These are phyloP conservation scores for Vidua chalybeata DNA, from an alignment of 2,113 vertebrate genomes.

Conservation along the genomic window DNA sequence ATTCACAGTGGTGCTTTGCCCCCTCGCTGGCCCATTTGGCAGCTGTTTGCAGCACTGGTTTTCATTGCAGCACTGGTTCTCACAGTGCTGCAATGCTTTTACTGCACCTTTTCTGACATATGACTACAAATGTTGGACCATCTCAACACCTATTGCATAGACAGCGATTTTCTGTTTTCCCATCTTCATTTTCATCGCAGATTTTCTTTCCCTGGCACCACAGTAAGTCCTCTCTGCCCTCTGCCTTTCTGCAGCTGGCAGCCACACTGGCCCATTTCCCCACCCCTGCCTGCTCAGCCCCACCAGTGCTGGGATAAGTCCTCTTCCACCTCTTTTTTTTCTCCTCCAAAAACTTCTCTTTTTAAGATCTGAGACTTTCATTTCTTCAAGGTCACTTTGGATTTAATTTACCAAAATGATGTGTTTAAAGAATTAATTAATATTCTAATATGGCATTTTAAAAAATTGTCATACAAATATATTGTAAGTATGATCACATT, in stretches of 20 bases:
- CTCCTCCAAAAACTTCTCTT: neutral
- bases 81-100: neutral
- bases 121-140: neutral
- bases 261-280: neutral
- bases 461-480: constrained; percentile 43
- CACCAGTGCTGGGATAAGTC: neutral
- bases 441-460: constrained; percentile 37
- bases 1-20: neutral
- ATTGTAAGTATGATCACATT: constrained; percentile 60
- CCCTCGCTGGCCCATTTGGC: neutral
- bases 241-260: neutral
- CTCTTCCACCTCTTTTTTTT: neutral
- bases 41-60: neutral
- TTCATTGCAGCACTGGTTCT: neutral
- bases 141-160: neutral
- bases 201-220: neutral
- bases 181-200: neutral
- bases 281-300: neutral
- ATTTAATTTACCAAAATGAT: constrained; percentile 36
- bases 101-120: neutral
- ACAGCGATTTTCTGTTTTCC: neutral
- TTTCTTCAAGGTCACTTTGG: constrained; percentile 56
- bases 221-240: neutral
- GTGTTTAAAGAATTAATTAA: constrained; percentile 48
- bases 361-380: constrained; percentile 30